Conservation (phyloP, 2,113 vertebrate genomes). For the Suncus etruscus region DNA sequence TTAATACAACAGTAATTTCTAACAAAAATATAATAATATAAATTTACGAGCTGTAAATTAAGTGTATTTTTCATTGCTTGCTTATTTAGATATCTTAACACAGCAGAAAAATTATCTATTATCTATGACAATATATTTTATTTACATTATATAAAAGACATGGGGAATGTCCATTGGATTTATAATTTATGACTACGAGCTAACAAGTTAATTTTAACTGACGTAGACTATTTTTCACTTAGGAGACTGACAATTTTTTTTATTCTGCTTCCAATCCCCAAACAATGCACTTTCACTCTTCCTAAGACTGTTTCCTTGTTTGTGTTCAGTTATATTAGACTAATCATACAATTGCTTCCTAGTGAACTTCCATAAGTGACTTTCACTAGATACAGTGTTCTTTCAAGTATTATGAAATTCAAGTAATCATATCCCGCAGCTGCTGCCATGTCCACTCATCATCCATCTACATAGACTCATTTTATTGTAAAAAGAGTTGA, state of each 20-base stretch:
- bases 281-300: not conserved
- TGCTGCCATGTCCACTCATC: too few relatives aligned
- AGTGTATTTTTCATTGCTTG: not conserved
- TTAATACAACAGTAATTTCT: too few relatives aligned
- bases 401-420: not conserved
- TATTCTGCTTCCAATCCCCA: not conserved
- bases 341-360: not conserved
- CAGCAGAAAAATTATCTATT: constrained; percentile 2
- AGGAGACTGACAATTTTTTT: not conserved
- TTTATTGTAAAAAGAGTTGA: too few relatives aligned
- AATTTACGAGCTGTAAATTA: not conserved
- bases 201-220: not conserved
- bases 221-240: not conserved
- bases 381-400: not conserved
- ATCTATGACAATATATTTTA: not conserved
- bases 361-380: not conserved
- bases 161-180: constrained; percentile 12
- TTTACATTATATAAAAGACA: not conserved
- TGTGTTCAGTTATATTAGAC: not conserved
- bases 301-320: not conserved
- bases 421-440: too few relatives aligned
- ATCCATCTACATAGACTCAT: too few relatives aligned
- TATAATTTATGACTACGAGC: constrained; percentile 34
- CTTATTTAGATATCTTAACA: not conserved
- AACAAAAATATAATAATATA: too few relatives aligned